A percentile compares a stretch with the other conserved stretches of the same genome.
Evolutionary conservation across 1,140 invertebrate genomes (phyloP).

Genomic region (Cydia amplana): DNA sequence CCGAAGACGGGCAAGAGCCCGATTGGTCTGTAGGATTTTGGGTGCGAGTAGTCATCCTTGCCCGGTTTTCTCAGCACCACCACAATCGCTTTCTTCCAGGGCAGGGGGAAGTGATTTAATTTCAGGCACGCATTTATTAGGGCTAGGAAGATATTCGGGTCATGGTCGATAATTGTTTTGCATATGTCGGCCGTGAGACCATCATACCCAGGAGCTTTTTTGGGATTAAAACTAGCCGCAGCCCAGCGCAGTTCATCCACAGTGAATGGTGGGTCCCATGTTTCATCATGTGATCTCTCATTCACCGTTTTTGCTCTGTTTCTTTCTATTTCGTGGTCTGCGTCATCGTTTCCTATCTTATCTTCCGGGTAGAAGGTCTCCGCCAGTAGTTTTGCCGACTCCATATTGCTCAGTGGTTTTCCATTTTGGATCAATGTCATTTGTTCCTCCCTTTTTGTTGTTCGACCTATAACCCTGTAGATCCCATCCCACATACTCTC

Average conservation of each 20-base stretch:
- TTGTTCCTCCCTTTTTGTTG: slow-evolving; percentile 34
- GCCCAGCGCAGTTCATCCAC: neutral
- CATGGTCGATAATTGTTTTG: neutral
- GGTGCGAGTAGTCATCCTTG: slow-evolving; percentile 33
- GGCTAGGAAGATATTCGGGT: neutral
- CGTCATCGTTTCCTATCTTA: neutral
- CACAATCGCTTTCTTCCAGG: too few species aligned
- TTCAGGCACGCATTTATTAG: slow-evolving; percentile 4
- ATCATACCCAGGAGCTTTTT: slow-evolving; percentile 3
- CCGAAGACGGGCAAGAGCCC: slow-evolving; percentile 31
- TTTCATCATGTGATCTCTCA: neutral
- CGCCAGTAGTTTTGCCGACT: neutral
- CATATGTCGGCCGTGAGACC: slow-evolving; percentile 17
- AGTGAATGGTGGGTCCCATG: slow-evolving; percentile 1
- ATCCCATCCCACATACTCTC: slow-evolving; percentile 38
- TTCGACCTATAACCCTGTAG: slow-evolving; percentile 30
- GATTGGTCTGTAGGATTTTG: neutral
- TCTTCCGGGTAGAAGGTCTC: slow-evolving; percentile 17
- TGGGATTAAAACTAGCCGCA: slow-evolving; percentile 13
- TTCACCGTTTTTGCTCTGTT: neutral
- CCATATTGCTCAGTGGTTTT: neutral
- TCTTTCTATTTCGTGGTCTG: neutral
- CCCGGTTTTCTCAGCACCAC: slow-evolving; percentile 34
- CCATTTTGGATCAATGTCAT: slow-evolving; percentile 21
- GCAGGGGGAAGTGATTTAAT: neutral